Evolutionary conservation across 1,140 invertebrate species (phyloP), one percentile per base, ranked within the genome.

Genomic region (Saccostrea cuccullata): DNA sequence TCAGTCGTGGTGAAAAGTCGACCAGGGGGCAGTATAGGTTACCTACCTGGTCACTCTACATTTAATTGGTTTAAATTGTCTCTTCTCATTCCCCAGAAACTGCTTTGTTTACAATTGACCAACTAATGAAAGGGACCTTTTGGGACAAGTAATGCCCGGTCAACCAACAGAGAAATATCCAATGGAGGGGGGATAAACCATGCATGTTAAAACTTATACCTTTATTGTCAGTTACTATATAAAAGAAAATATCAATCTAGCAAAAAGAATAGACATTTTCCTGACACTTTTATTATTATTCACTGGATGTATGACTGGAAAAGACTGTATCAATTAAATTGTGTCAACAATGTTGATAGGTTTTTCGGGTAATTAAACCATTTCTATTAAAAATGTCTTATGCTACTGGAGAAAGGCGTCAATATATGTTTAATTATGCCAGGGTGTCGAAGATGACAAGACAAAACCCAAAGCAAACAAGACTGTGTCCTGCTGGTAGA

Each of bases 61-160:
- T 77, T 30, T 30, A 77, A 77, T 77, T 77, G 70, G 70, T 77
- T 77, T 77, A 77, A 77, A 77, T 77, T 77, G 70, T 77, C 70
- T 77, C 70, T 77, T 77, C 70, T 30, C 26, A 17, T 77, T 77
- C 70, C 70, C 70, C 70, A 77, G 70, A 77, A 30, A 77, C 70
- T 30, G 26, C 70, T 77, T 77, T 77, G 70, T 77, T 77, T 77
- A 77, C 70, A 36, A 77, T 77, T 77, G 70, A 36, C 70, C 26
- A 30, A 26, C 23, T 77, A 77, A 77, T 40, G 13, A 77, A 77
- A 77, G 70, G 70, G 70, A 77, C 70, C 70, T 77, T 77, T 77
- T 23, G 23, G 70, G 70, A 77, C 70, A 23, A 11, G 30, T 26
- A 77, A 77, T 77, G 26, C 30, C 70, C 23, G 70, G 26, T 30